A percentile compares a stretch with the other conserved stretches of the same genome.
Evolutionary conservation across 1,140 invertebrate species (phyloP).

Genomic region (Megalopta genalis): DNA sequence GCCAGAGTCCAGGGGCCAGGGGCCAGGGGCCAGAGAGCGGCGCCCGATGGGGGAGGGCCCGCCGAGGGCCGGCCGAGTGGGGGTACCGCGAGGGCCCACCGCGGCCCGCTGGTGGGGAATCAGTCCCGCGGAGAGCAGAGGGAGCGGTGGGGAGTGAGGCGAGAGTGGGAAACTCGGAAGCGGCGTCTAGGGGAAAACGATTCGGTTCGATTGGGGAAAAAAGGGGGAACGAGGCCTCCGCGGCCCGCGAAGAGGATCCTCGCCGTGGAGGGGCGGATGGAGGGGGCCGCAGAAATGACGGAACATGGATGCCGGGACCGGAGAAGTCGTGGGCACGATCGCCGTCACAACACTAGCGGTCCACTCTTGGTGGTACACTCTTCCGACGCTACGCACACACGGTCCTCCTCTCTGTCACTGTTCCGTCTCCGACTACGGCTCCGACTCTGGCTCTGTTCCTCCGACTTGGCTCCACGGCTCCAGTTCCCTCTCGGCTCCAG

Average conservation of each 20-base stretch:
- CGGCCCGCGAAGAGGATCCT: no score
- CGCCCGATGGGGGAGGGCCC: conserved; percentile 9
- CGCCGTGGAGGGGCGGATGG: background rate
- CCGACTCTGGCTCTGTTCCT: background rate
- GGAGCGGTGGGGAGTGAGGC: background rate
- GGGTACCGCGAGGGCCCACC: background rate
- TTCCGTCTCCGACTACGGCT: background rate
- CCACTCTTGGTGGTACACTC: conserved; percentile 50
- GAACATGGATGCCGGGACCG: conserved; percentile 50
- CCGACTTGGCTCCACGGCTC: background rate
- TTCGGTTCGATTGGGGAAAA: background rate
- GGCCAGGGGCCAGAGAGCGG: background rate
- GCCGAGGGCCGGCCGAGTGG: background rate
- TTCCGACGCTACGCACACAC: conserved; percentile 59
- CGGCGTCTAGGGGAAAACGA: background rate
- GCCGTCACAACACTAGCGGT: conserved; percentile 76
- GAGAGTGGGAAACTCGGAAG: background rate
- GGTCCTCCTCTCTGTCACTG: conserved; percentile 58
- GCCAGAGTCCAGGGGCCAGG: no score
- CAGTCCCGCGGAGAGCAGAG: background rate
- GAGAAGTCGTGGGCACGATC: conserved; percentile 70
- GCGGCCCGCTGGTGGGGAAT: background rate
- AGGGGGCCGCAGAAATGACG: conserved; percentile 31
- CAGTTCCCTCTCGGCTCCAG: conserved; percentile 11
- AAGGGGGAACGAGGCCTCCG: background rate